A percentile compares a stretch with the other conserved stretches of the same genome.
Evolutionary conservation across 1,140 invertebrate species (phyloP).

Genomic region (Philaenus spumarius): DNA sequence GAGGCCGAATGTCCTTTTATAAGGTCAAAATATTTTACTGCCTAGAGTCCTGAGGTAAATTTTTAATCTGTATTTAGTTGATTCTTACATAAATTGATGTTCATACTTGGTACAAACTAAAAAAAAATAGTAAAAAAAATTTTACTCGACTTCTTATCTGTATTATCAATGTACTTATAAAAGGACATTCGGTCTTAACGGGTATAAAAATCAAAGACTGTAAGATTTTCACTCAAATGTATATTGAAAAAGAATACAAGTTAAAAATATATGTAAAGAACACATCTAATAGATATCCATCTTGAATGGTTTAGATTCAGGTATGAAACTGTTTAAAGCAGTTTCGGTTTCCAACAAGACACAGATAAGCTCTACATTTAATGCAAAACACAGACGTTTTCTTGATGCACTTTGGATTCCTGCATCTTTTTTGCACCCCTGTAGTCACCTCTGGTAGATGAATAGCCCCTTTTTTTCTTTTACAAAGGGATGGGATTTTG

Average conservation of each 20-base stretch:
- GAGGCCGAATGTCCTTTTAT: too few species aligned
- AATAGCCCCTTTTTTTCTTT: not conserved
- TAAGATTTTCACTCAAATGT: not conserved
- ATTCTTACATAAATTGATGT: too few species aligned
- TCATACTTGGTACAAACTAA: too few species aligned
- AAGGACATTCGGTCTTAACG: not conserved
- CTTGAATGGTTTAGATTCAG: too few species aligned
- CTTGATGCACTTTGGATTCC: not conserved
- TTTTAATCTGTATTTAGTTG: too few species aligned
- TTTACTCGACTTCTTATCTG: too few species aligned
- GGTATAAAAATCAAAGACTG: not conserved
- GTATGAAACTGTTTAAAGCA: not conserved
- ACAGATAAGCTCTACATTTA: not conserved
- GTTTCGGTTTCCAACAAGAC: not conserved
- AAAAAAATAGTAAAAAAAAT: too few species aligned
- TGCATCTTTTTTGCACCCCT: not conserved
- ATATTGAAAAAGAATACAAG: not conserved
- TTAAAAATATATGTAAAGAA: not conserved
- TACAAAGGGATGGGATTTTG: not conserved
- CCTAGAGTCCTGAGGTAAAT: too few species aligned
- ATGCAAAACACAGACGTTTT: not conserved
- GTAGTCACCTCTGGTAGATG: not conserved
- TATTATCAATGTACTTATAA: constrained; percentile 8
- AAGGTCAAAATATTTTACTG: too few species aligned
- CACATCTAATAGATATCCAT: not conserved